Evolutionary conservation across 2,888 invertebrate genomes (phyloP).

Genomic region (Pollenia labialis): DNA sequence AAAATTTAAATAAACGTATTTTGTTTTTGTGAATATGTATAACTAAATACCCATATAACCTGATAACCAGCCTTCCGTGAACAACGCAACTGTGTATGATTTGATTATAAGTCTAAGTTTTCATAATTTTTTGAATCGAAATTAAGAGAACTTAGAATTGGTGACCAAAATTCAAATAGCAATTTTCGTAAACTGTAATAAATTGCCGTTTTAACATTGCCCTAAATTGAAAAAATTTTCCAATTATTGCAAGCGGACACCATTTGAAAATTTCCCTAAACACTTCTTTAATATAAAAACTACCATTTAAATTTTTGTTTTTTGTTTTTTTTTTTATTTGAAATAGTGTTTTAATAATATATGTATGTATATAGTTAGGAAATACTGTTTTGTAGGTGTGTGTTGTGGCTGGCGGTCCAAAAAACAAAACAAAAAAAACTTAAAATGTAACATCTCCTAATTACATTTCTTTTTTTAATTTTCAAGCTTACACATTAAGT

Average conservation of each 20-base stretch:
- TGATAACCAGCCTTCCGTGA: no score
- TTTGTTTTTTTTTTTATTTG: slow-evolving; percentile 50
- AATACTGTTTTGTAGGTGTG: slow-evolving; percentile 50
- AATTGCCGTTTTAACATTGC: no score
- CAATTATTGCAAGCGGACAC: background rate
- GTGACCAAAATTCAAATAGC: no score
- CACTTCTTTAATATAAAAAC: slow-evolving; percentile 33
- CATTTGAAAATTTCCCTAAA: slow-evolving; percentile 10
- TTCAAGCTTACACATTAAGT: slow-evolving; percentile 64
- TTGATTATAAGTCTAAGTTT: no score
- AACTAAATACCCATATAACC: no score
- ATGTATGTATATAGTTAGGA: slow-evolving; percentile 57
- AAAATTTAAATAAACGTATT: no score
- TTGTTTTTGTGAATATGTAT: no score
- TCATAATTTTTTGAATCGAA: no score
- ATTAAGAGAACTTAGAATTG: no score
- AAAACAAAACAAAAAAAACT: slow-evolving; percentile 58
- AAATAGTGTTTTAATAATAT: slow-evolving; percentile 44
- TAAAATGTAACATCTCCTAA: slow-evolving; percentile 54
- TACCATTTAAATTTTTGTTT: slow-evolving; percentile 35
- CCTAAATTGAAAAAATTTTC: no score
- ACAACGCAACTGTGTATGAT: no score
- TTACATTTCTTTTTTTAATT: slow-evolving; percentile 40
- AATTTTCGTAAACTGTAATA: no score
- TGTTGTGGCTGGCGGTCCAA: slow-evolving; percentile 60